Percentiles rank a stretch among this genome's conserved stretches.
phyloP scores from a whole-genome alignment of 2,113 vertebrate genomes.

The Arothron firmamentum region DNA sequence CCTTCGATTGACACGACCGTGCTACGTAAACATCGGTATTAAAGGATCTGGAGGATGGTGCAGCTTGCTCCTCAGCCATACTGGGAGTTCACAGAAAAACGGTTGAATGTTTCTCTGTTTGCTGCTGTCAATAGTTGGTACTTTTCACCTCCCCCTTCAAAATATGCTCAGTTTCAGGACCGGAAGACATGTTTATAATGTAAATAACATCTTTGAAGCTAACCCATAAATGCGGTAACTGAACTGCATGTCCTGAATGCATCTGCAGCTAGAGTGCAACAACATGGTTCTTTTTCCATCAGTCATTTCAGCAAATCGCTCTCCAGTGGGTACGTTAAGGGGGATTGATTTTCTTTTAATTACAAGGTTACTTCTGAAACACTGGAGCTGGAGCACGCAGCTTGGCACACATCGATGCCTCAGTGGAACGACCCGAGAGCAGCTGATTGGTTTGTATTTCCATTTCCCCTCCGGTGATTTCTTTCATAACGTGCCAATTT shows the following conservation, averaged over 20 bases:
- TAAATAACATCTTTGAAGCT: slow-evolving; percentile 16
- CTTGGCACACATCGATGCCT: slow-evolving; percentile 30
- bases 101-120: slow-evolving; percentile 41
- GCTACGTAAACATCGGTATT: slow-evolving; percentile 47
- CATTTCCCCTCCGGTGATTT: slow-evolving; percentile 27
- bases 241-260: slow-evolving; percentile 18
- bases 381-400: slow-evolving; percentile 42
- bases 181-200: slow-evolving; percentile 28
- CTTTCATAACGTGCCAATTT: background rate
- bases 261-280: slow-evolving; percentile 33
- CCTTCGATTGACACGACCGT: slow-evolving; percentile 25
- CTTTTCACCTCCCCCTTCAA: slow-evolving; percentile 20
- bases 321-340: slow-evolving; percentile 33
- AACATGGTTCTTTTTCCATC: slow-evolving; percentile 38
- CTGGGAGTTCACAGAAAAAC: slow-evolving; percentile 25
- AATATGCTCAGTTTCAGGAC: slow-evolving; percentile 31
- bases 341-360: slow-evolving; percentile 70
- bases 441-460: slow-evolving; percentile 55
- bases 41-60: slow-evolving; percentile 41
- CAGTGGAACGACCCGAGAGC: slow-evolving; percentile 45
- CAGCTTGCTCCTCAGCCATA: slow-evolving; percentile 38
- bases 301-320: slow-evolving; percentile 47
- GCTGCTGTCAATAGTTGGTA: background rate
- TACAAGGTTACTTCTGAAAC: slow-evolving; percentile 34
- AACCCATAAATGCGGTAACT: slow-evolving; percentile 28